phyloP scores from a whole-genome alignment of 1,140 invertebrate species.

The Aricia agestis region DNA sequence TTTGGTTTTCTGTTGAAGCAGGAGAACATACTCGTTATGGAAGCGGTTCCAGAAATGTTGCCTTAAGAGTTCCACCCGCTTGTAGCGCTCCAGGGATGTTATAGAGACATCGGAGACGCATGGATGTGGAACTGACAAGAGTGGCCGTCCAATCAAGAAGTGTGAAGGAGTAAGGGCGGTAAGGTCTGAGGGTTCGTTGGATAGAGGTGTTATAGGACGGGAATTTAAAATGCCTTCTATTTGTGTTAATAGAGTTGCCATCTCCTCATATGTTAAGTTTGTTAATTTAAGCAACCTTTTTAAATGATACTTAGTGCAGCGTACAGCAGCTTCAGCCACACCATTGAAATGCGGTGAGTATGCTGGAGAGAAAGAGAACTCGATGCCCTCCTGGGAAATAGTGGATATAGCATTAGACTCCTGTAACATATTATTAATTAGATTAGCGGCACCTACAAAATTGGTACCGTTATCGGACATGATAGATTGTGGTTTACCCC shows the following conservation, averaged over 20 bases:
- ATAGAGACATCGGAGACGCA: conserved; percentile 2
- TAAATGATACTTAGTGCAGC: conserved; percentile 35
- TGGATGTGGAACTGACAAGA: conserved; percentile 27
- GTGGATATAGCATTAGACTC: conserved; percentile 10
- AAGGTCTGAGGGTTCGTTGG: conserved; percentile 37
- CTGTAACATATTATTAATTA: conserved; percentile 17
- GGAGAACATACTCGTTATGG: conserved; percentile 20
- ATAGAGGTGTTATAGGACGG: conserved; percentile 31
- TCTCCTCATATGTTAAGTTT: conserved; percentile 41
- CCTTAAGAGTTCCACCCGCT: conserved; percentile 10
- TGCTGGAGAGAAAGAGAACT: conserved; percentile 40
- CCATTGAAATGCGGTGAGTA: conserved; percentile 12
- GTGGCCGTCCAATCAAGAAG: conserved; percentile 42
- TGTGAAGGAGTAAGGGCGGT: conserved; percentile 42
- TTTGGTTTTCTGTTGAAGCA: conserved; percentile 31
- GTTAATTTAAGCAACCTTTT: conserved; percentile 31
- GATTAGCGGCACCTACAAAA: conserved; percentile 23
- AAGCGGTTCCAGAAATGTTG: conserved; percentile 35
- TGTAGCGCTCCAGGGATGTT: conserved; percentile 17
- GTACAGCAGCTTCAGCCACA: conserved; percentile 38
- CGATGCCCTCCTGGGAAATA: conserved; percentile 27
- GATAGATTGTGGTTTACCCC: conserved; percentile 16
- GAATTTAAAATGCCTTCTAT: conserved; percentile 30
- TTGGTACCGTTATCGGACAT: conserved; percentile 19
- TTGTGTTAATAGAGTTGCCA: conserved; percentile 39